Evolutionary conservation across 2,888 invertebrate species (phyloP).

Genomic region (Polydrusus tereticollis): DNA sequence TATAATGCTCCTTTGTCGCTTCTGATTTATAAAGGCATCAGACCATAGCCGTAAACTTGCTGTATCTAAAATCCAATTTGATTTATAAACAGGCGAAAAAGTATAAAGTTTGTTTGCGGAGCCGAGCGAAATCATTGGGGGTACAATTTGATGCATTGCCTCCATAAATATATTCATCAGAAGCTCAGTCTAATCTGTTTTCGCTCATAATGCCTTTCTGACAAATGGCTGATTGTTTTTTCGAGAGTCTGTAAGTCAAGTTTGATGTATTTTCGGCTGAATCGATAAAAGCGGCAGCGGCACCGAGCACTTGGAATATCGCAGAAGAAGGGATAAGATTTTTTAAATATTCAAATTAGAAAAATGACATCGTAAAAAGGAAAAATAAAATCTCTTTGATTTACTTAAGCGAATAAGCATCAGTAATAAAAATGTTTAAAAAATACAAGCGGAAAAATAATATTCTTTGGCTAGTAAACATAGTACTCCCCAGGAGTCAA

Average conservation of each 20-base stretch:
- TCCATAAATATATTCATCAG: conserved; percentile 66
- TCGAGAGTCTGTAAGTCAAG: conserved; percentile 38
- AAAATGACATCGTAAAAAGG: too few relatives aligned
- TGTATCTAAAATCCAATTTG: conserved; percentile 63
- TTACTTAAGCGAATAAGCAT: too few relatives aligned
- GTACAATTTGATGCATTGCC: conserved; percentile 64
- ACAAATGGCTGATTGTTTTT: conserved; percentile 48
- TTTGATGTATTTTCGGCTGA: conserved; percentile 30
- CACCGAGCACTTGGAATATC: background rate
- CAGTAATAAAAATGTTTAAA: too few relatives aligned
- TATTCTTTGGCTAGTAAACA: too few relatives aligned
- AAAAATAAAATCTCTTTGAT: too few relatives aligned
- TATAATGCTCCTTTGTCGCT: background rate
- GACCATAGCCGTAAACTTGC: conserved; percentile 17
- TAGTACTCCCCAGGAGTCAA: too few relatives aligned
- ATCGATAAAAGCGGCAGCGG: conserved; percentile 11
- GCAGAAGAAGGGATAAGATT: conserved; percentile 9
- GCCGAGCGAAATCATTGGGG: conserved; percentile 63
- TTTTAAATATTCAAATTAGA: background rate
- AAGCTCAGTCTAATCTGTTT: conserved; percentile 50
- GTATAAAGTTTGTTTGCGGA: conserved; percentile 61
- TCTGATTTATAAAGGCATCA: conserved; percentile 11
- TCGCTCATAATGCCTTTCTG: conserved; percentile 43
- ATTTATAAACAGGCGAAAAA: conserved; percentile 65
- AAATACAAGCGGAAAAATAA: too few relatives aligned